These are phyloP conservation scores for Halcyon malimbica DNA, from an alignment of 2,113 vertebrate species.

Conservation along the genomic window DNA sequence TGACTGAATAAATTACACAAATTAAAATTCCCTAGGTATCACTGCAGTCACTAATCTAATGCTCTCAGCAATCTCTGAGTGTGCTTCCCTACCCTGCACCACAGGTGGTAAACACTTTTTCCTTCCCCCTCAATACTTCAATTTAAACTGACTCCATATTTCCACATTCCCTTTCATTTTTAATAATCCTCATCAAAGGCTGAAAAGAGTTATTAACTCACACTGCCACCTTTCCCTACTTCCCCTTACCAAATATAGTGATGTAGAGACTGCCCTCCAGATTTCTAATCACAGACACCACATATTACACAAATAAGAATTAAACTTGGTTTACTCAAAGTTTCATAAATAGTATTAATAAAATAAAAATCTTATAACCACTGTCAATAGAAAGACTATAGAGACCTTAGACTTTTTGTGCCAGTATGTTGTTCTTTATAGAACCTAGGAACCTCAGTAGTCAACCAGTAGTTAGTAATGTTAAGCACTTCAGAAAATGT, in stretches of 20 bases:
- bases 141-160: conserved; percentile 30
- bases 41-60: conserved; percentile 50
- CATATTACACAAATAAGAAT: neutral
- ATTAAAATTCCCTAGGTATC: conserved; percentile 64
- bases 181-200: neutral
- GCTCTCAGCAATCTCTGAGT: conserved; percentile 53
- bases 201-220: conserved; percentile 4
- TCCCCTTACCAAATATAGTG: neutral
- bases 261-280: neutral
- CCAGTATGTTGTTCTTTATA: neutral
- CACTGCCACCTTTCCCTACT: neutral
- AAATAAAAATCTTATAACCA: neutral
- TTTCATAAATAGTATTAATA: neutral
- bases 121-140: conserved; percentile 15
- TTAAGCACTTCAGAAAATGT: neutral
- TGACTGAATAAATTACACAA: conserved; percentile 62
- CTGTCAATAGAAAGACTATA: neutral
- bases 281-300: neutral
- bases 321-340: neutral
- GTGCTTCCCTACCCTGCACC: conserved; percentile 27
- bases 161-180: neutral
- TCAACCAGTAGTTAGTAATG: neutral
- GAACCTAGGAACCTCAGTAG: neutral
- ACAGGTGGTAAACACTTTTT: conserved; percentile 49
- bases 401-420: neutral